Conservation (phyloP, 2,113 vertebrate species). For the Ceuthmochares aereus region DNA sequence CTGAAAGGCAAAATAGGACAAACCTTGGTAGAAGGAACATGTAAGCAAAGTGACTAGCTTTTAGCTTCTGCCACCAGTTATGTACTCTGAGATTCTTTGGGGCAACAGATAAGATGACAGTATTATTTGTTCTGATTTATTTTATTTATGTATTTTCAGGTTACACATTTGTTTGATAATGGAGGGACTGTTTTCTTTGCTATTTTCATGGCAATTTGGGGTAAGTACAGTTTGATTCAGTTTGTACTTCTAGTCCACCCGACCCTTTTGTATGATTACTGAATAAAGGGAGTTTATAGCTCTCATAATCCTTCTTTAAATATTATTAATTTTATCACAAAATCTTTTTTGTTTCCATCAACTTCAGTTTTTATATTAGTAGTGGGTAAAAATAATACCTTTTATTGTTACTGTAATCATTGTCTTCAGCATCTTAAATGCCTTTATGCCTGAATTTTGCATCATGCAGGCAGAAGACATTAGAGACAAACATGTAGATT, state of each 20-base stretch:
- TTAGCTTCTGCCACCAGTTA: background rate
- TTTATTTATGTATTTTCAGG: constrained; percentile 65
- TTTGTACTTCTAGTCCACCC: background rate
- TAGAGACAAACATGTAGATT: background rate
- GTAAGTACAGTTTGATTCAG: constrained; percentile 71
- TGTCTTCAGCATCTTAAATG: background rate
- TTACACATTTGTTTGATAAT: constrained; percentile 86
- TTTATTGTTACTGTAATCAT: background rate
- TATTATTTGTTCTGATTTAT: background rate
- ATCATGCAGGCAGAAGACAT: background rate
- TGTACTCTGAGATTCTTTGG: background rate
- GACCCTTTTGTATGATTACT: background rate
- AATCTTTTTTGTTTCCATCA: background rate
- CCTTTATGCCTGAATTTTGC: background rate
- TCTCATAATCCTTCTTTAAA: no score
- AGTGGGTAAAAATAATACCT: background rate
- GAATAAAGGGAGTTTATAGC: background rate
- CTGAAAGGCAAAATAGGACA: background rate
- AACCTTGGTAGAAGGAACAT: background rate
- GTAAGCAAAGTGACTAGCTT: background rate
- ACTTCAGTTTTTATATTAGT: background rate
- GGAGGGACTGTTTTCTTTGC: constrained; percentile 88
- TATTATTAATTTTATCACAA: no score
- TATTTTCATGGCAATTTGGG: constrained; percentile 89
- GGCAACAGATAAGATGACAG: background rate